Percentiles rank a stretch among this genome's conserved stretches.
These are phyloP conservation scores for Oreochromis grahami DNA, from an alignment of 2,797 vertebrate genomes.

Conservation along the genomic window DNA sequence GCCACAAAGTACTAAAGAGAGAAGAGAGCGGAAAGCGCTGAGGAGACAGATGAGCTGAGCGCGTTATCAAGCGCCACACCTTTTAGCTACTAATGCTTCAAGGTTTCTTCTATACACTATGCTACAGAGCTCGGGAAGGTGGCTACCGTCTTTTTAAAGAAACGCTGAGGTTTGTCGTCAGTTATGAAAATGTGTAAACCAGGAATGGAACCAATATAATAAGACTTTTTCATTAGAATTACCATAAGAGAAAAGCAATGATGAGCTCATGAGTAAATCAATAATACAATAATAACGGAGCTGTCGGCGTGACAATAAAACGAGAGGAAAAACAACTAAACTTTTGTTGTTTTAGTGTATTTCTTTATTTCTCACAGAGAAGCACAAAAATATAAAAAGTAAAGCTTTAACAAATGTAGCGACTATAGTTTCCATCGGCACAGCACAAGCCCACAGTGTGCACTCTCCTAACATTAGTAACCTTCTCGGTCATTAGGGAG, in stretches of 20 bases:
- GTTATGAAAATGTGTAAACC: neutral
- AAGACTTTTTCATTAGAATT: neutral
- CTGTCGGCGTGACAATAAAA: neutral
- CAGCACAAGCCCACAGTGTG: neutral
- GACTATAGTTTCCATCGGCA: neutral
- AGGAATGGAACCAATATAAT: neutral
- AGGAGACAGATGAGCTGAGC: neutral
- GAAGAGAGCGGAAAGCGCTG: neutral
- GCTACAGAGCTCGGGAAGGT: neutral
- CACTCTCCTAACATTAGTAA: neutral
- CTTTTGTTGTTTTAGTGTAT: neutral
- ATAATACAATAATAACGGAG: rapidly evolving
- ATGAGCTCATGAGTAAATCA: neutral
- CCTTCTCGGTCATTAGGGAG: neutral
- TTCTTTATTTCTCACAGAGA: neutral
- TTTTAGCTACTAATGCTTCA: neutral
- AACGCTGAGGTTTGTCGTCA: neutral
- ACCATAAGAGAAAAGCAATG: neutral
- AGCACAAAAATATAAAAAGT: neutral
- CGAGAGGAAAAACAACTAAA: neutral
- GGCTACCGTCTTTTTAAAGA: neutral
- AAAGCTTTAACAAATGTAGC: neutral
- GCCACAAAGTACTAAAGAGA: neutral
- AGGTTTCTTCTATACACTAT: neutral
- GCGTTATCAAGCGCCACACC: neutral